Percentiles rank a stretch among this genome's conserved stretches.
Evolutionary conservation across 2,113 vertebrate genomes (phyloP).

Genomic region (Zootoca vivipara): DNA sequence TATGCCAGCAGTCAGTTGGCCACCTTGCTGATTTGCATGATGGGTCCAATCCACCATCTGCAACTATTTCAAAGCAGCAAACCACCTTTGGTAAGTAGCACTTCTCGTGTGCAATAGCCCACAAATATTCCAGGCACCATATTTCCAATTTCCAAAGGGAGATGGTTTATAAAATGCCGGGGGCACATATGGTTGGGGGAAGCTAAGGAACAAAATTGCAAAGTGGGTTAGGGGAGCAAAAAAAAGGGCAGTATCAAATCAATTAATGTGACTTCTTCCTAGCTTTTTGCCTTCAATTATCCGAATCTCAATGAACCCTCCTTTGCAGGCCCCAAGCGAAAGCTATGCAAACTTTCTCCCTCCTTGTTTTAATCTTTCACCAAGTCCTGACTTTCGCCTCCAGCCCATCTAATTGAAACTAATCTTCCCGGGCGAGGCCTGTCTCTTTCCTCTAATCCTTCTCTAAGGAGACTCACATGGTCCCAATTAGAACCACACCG

Average conservation of each 20-base stretch:
- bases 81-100: too few species aligned
- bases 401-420: slow-evolving; percentile 99
- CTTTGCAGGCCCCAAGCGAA: slow-evolving; percentile 73
- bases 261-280: slow-evolving; percentile 70
- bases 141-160: background rate
- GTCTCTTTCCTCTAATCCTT: slow-evolving; percentile 92
- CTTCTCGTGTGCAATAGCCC: background rate
- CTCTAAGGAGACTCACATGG: slow-evolving; percentile 95
- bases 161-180: background rate
- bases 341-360: slow-evolving; percentile 81
- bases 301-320: slow-evolving; percentile 75
- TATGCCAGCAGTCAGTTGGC: background rate
- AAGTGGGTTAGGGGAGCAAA: slow-evolving; percentile 16
- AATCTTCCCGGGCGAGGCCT: slow-evolving; percentile 94
- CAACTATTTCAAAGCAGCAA: background rate
- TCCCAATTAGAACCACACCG: slow-evolving; percentile 95
- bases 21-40: background rate
- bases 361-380: slow-evolving; percentile 86
- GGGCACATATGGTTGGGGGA: background rate
- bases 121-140: background rate
- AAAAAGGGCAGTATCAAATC: slow-evolving; percentile 69
- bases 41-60: background rate
- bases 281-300: slow-evolving; percentile 81
- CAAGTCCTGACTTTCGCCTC: slow-evolving; percentile 88
- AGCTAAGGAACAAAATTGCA: rapidly evolving